Base-by-base conservation (phyloP, 2,888 invertebrate species). In the Orgyia antiqua region DNA sequence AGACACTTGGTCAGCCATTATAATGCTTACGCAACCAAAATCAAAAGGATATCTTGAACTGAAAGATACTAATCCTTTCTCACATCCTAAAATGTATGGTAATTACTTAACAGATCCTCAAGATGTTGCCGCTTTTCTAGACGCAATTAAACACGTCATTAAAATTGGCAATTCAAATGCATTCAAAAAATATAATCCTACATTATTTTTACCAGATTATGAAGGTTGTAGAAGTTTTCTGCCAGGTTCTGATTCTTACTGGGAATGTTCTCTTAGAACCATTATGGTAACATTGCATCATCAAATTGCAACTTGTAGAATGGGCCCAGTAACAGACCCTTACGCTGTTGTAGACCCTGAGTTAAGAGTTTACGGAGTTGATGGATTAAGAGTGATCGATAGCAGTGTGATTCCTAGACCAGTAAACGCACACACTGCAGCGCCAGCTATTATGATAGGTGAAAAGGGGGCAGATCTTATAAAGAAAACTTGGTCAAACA, bases 1-100 rank as follows among this genome's bases (percentile, higher is more conserved):
- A 61, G 93, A 87, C 80, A 89, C 88, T 18, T 92, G 88, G 80
- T 89, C 87, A 19, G 84, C 91, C n/a, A 83, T 92, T 34, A 89
- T 93, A 0, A 90, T 93, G 65, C 76, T 94, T 9, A 88, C 93
- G 29, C 89, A 92, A 49, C 95, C 95, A 0, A 89, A 89, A 63
- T 94, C 94, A 3, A 87, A 87, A 36, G 95, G 95, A 0, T 87
- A 88, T 5, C 61, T 95, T 0, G 89, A 88, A 60, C 84, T 97
- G 1, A 88, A 89, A 48, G 91, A 92, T 17, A 89, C 87, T n/a
- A 89, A 94, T 74, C 94, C 95, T 0, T 87, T 89, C 29, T 90
- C 92, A 1, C 89, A 91, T 56, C 95, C 97, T 0, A 87, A 91
- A 37, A 87, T 97, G 34, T 90, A 93, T 52, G 92, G 94, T 0